phyloP scores from a whole-genome alignment of 2,113 vertebrate genomes.

The Albula glossodonta region DNA sequence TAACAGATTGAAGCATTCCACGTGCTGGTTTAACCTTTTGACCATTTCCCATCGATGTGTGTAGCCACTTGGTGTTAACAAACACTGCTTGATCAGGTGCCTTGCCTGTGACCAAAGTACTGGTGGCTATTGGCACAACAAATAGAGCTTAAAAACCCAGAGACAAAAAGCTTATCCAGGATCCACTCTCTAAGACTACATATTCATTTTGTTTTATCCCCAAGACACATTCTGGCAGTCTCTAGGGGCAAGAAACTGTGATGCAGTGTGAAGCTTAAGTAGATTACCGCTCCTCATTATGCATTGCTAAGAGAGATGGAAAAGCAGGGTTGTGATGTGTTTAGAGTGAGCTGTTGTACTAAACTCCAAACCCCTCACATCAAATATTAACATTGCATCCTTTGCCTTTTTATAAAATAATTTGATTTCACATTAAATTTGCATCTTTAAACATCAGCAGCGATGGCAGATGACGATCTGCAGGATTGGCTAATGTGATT shows the following conservation, averaged over 20 bases:
- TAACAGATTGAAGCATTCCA: neutral
- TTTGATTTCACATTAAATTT: conserved; percentile 21
- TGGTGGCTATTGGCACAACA: neutral
- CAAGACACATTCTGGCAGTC: neutral
- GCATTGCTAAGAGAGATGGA: neutral
- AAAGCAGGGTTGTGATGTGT: neutral
- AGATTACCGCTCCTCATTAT: conserved; percentile 15
- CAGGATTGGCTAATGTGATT: conserved; percentile 5
- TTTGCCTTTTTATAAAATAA: conserved; percentile 13
- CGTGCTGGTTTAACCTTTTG: neutral
- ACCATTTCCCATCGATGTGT: neutral
- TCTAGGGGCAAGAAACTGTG: neutral
- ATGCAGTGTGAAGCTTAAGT: conserved; percentile 12
- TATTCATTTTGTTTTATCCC: conserved; percentile 8
- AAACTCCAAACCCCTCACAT: neutral
- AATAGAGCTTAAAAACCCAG: neutral
- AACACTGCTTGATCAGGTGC: neutral
- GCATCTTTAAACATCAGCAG: conserved; percentile 9
- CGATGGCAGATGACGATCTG: neutral
- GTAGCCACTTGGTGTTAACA: neutral
- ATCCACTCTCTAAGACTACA: conserved; percentile 3
- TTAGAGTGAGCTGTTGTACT: neutral
- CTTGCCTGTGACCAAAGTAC: neutral
- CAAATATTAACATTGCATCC: conserved; percentile 7
- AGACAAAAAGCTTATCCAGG: neutral